These are phyloP conservation scores for Percopsis transmontana DNA, from an alignment of 2,113 vertebrate species.

Conservation along the genomic window DNA sequence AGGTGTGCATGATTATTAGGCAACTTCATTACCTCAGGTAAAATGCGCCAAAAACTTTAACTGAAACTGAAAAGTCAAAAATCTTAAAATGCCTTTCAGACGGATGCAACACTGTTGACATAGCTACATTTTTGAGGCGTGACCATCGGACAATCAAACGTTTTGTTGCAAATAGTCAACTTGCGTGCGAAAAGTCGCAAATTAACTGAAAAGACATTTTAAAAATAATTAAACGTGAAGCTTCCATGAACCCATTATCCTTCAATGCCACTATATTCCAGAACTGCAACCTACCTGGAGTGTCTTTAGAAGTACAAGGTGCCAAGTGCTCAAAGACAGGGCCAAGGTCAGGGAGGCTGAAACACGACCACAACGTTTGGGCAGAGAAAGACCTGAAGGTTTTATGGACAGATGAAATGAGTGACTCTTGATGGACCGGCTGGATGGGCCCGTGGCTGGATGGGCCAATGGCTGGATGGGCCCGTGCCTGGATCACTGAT, in stretches of 20 bases:
- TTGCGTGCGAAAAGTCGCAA: not conserved
- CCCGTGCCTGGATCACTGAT: too few relatives aligned
- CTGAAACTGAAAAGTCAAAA: not conserved
- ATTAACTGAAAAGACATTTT: not conserved
- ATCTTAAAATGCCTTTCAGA: not conserved
- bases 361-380: not conserved
- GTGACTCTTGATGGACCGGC: too few relatives aligned
- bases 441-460: too few relatives aligned
- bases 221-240: not conserved
- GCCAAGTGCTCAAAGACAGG: not conserved
- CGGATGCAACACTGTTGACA: not conserved
- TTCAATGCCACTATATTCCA: not conserved
- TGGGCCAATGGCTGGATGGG: too few relatives aligned
- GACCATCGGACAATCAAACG: not conserved
- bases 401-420: too few relatives aligned
- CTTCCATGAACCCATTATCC: not conserved
- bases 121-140: not conserved
- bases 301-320: not conserved
- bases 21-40: not conserved
- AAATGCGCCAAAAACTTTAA: not conserved
- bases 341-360: not conserved
- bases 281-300: not conserved
- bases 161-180: not conserved
- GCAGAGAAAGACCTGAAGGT: too few relatives aligned
- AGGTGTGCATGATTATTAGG: not conserved